Percentiles rank a stretch among this genome's conserved stretches.
Evolutionary conservation across 2,113 vertebrate species (phyloP).

Genomic region (Grus americana): DNA sequence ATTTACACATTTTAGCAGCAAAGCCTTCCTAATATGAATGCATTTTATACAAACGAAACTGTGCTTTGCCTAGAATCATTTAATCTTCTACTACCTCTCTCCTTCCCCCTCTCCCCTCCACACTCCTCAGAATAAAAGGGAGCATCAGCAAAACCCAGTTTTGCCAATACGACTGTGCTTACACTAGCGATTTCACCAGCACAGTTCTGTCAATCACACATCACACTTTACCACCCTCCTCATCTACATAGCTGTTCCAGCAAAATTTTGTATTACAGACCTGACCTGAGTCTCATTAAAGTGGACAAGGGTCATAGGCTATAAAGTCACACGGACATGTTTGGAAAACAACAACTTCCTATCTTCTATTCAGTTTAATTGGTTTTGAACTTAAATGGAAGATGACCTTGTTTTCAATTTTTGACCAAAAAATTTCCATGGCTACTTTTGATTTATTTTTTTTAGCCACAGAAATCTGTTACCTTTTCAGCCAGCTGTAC

Average conservation of each 20-base stretch:
- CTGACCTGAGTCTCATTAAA: slow-evolving; percentile 51
- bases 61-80: not conserved
- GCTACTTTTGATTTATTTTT: not conserved
- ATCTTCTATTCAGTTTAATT: slow-evolving; percentile 31
- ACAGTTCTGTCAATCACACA: slow-evolving; percentile 43
- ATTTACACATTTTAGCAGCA: not conserved
- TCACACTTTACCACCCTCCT: slow-evolving; percentile 20
- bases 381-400: not conserved
- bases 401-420: not conserved
- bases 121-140: not conserved
- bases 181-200: not conserved
- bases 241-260: slow-evolving; percentile 46
- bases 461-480: not conserved
- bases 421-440: not conserved
- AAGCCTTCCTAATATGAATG: not conserved
- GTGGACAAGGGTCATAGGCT: not conserved
- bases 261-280: slow-evolving; percentile 43
- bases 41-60: not conserved
- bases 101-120: not conserved
- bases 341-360: slow-evolving; percentile 29
- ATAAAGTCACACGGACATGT: not conserved
- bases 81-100: not conserved
- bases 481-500: not conserved
- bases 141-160: not conserved
- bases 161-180: slow-evolving; percentile 15